A percentile compares a stretch with the other conserved stretches of the same genome.
Evolutionary conservation across 2,888 invertebrate species (phyloP).

Genomic region (Eupithecia vulgata): DNA sequence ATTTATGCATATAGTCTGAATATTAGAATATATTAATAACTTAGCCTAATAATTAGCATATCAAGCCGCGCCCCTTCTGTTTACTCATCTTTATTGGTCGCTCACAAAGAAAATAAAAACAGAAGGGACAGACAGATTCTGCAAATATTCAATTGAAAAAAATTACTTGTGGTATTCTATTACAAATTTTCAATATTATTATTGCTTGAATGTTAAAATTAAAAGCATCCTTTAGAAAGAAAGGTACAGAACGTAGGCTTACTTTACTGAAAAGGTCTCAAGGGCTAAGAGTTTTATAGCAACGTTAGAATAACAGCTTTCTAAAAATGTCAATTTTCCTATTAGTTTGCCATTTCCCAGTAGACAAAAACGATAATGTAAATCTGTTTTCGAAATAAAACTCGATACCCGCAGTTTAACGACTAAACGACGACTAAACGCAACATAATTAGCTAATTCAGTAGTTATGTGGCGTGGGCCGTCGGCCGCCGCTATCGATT

Average conservation of each 20-base stretch:
- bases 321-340: neutral
- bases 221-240: neutral
- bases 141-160: neutral
- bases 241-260: neutral
- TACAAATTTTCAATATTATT: no score
- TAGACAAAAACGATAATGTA: constrained; percentile 14
- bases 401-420: constrained; percentile 18
- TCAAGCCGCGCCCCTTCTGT: constrained; percentile 39
- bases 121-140: neutral
- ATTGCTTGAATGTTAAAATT: neutral
- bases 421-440: constrained; percentile 18
- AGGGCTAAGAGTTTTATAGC: neutral
- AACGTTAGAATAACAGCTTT: neutral
- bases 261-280: neutral
- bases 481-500: constrained; percentile 29
- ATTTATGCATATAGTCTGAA: constrained; percentile 50
- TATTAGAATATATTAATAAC: constrained; percentile 48
- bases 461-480: constrained; percentile 3
- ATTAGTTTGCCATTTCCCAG: neutral
- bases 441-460: constrained; percentile 32
- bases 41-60: constrained; percentile 51
- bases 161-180: no score
- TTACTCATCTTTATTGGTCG: constrained; percentile 26
- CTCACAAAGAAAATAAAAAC: constrained; percentile 12
- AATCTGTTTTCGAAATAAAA: constrained; percentile 20